Conservation (phyloP, 2,113 vertebrate genomes). For the Phainopepla nitens region DNA sequence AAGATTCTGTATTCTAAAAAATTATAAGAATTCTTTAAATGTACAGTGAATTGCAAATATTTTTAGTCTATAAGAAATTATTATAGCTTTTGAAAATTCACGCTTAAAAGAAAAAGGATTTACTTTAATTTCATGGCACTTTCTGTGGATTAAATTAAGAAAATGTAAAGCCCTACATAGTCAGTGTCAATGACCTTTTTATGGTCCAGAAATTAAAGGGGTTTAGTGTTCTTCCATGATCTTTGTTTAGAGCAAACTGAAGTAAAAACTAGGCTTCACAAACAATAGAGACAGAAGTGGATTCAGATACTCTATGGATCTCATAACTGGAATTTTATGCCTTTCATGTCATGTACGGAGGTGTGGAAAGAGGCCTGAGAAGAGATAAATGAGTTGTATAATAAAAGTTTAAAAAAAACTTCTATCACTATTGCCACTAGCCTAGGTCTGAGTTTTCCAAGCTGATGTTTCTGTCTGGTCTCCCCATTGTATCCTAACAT, state of each 20-base stretch:
- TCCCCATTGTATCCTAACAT: neutral
- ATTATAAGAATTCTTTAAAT: neutral
- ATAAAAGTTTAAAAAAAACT: neutral
- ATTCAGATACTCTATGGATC: neutral
- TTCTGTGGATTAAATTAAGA: neutral
- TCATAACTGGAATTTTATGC: neutral
- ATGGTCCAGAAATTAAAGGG: neutral
- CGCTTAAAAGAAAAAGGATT: neutral
- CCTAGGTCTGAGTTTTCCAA: neutral
- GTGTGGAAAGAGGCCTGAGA: neutral
- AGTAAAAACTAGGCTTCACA: neutral
- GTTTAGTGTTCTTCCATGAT: neutral
- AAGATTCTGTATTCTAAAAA: neutral
- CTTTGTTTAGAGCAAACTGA: neutral
- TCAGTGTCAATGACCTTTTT: neutral
- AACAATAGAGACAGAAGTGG: neutral
- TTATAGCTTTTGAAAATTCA: neutral
- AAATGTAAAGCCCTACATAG: neutral
- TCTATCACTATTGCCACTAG: neutral
- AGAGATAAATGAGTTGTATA: neutral
- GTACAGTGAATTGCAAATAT: neutral
- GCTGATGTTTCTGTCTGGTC: neutral
- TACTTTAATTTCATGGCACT: neutral
- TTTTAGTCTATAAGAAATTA: neutral
- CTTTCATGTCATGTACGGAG: neutral